Evolutionary conservation across 1,140 invertebrate species (phyloP), one percentile per base, ranked within the genome.

Genomic region (Caerostris extrusa): DNA sequence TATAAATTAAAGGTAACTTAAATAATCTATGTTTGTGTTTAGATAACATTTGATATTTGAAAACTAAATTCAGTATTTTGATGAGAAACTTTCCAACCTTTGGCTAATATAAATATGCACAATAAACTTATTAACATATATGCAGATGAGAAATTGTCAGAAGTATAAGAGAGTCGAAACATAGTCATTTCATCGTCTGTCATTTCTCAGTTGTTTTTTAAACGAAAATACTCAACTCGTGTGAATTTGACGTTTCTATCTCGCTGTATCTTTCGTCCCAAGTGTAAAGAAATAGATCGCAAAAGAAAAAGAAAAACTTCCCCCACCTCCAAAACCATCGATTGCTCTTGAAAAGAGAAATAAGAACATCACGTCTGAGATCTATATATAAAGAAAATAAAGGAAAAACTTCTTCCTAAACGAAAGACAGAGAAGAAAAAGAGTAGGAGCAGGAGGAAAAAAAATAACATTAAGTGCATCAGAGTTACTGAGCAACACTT

Each of bases 311-410:
- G n/a, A 92, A 83, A 60, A 91, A n/a, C 56, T 64, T 64, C 82
- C 82, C 82, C 61, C 86, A 88, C 86, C 86, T 64, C 86, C 86
- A 61, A 88, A 91, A 91, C 50, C 92, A 93, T 93, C 92, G 92
- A 88, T 93, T 93, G 91, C 57, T 93, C 56, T 93, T 89, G 56
- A 89, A 88, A 93, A 58, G 69, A 69, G 91, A 93, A 93, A 93
- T 93, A 93, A 93, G 86, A 93, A 93, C 92, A 93, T 93, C 92
- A 93, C 92, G 92, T 93, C 92, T 77, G 85, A 93, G 85, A 93
- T 93, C 85, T 88, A 93, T 88, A 93, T 92, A 93, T 69, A 90
- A 90, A 69, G 91, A 61, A 67, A 86, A 71, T 93, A 88, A 81
- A 81, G 67, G 85, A 82, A 89, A 88, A 81, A 57, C 83, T 87